A percentile compares a stretch with the other conserved stretches of the same genome.
Evolutionary conservation across 2,888 invertebrate genomes (phyloP).

Genomic region (Lydus trimaculatus): DNA sequence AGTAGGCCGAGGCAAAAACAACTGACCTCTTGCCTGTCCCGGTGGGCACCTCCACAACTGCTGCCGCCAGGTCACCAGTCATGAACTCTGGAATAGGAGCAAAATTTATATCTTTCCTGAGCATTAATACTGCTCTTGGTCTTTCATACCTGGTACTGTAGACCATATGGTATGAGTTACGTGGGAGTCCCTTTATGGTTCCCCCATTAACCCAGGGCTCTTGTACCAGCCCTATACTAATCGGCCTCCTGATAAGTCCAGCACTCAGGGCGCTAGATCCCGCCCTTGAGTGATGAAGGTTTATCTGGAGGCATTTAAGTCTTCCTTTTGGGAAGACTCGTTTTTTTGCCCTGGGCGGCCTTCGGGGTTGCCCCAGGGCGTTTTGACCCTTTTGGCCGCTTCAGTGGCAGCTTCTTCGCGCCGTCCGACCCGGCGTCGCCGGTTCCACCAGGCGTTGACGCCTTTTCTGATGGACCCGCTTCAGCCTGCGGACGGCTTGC

Average conservation of each 20-base stretch:
- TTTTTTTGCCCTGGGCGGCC: not conserved
- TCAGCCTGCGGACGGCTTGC: not conserved
- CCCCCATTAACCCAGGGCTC: constrained; percentile 5
- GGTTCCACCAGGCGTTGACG: not conserved
- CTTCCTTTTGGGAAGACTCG: not conserved
- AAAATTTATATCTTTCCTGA: too few relatives aligned
- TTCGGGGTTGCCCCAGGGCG: not conserved
- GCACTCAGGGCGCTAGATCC: not conserved
- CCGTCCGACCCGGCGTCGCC: not conserved
- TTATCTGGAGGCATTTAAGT: not conserved
- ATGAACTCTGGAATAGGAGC: too few relatives aligned
- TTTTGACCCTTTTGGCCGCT: not conserved
- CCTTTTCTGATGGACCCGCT: not conserved
- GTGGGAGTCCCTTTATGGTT: constrained; percentile 3
- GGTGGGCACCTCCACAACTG: too few relatives aligned
- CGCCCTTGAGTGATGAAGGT: not conserved
- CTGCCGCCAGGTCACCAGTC: too few relatives aligned
- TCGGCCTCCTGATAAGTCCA: not conserved
- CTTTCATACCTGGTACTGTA: too few relatives aligned
- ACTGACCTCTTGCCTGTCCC: too few relatives aligned
- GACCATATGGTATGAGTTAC: not conserved
- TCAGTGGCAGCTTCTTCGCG: too few relatives aligned
- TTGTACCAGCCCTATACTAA: constrained; percentile 13
- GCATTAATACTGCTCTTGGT: too few relatives aligned
- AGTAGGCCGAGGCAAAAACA: too few relatives aligned